A percentile compares a stretch with the other conserved stretches of the same genome.
phyloP scores from a whole-genome alignment of 2,113 vertebrate species.

The human region GRCh38 chr15:91875501-91876000 shows the following conservation, averaged over 20 bases:
- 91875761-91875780: fast-evolving
- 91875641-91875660: not conserved
- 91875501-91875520: not conserved
- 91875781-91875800: not conserved
- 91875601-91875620: not conserved
- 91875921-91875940: not conserved
- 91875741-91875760: not conserved
- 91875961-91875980: not conserved
- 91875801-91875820: not conserved
- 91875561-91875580: not conserved
- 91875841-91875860: not conserved
- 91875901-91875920: not conserved
- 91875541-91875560: fast-evolving
- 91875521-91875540: not conserved
- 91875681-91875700: not conserved
- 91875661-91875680: not conserved
- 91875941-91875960: not conserved
- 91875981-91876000: not conserved
- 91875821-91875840: not conserved
- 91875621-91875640: not conserved
- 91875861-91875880: not conserved
- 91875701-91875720: not conserved
- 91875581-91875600: too few species aligned
- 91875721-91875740: fast-evolving
- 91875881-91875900: not conserved